phyloP scores from a whole-genome alignment of 2,888 invertebrate genomes.

The Thera britannica region DNA sequence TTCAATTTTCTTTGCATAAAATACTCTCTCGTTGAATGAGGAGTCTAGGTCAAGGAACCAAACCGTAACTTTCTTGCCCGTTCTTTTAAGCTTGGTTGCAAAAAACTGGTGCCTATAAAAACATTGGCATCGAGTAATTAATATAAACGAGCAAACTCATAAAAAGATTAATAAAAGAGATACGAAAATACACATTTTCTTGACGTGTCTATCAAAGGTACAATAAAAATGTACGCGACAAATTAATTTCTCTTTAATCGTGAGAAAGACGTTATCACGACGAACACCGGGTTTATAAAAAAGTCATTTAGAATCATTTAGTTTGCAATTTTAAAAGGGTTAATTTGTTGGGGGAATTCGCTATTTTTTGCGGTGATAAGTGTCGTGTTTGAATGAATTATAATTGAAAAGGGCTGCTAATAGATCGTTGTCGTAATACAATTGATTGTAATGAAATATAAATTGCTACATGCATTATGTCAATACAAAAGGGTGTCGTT shows the following conservation, averaged over 20 bases:
- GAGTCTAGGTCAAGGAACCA: too few species aligned
- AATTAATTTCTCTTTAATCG: constrained; percentile 39
- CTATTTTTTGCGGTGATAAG: constrained; percentile 30
- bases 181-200: constrained; percentile 34
- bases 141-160: constrained; percentile 18
- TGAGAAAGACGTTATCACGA: constrained; percentile 39
- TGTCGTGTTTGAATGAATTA: constrained; percentile 26
- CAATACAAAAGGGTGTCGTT: background rate
- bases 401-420: constrained; percentile 30
- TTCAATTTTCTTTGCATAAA: too few species aligned
- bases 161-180: constrained; percentile 32
- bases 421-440: constrained; percentile 10
- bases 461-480: constrained; percentile 1
- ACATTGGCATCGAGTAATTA: constrained; percentile 6
- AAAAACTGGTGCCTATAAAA: background rate
- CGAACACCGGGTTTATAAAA: constrained; percentile 31
- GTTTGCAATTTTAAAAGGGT: constrained; percentile 30
- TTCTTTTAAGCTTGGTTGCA: too few species aligned
- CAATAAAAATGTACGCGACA: constrained; percentile 28
- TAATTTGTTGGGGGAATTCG: constrained; percentile 24
- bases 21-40: too few species aligned
- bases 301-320: constrained; percentile 40
- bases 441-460: constrained; percentile 27
- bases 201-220: constrained; percentile 28
- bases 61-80: too few species aligned